Evolutionary conservation across 2,797 vertebrate genomes (phyloP).

Genomic region (Clarias platycephalus): DNA sequence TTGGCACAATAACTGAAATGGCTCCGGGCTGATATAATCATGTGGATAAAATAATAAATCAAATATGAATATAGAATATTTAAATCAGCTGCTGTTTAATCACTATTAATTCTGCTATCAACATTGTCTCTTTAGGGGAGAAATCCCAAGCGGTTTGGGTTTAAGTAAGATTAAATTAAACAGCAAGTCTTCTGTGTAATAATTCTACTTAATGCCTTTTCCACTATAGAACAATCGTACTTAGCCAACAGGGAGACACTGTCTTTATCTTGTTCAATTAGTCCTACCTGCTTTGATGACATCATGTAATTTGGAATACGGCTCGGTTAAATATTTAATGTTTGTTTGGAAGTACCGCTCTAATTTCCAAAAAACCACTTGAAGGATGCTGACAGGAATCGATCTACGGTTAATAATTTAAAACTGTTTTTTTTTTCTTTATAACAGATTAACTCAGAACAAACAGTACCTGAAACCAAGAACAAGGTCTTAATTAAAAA

Average conservation of each 20-base stretch:
- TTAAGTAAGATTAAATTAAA: constrained; percentile 22
- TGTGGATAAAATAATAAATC: background rate
- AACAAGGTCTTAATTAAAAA: background rate
- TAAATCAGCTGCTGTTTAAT: background rate
- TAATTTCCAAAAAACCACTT: constrained; percentile 42
- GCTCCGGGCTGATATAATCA: background rate
- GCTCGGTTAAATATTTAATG: constrained; percentile 51
- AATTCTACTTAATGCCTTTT: constrained; percentile 39
- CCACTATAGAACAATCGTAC: constrained; percentile 7
- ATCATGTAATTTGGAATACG: constrained; percentile 33
- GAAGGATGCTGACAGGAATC: constrained; percentile 40
- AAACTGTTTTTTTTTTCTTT: constrained; percentile 28
- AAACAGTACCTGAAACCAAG: background rate
- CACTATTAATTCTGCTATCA: background rate
- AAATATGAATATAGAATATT: background rate
- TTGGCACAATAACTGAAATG: background rate
- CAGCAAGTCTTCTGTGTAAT: constrained; percentile 13
- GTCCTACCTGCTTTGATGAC: constrained; percentile 14
- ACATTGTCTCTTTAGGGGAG: background rate
- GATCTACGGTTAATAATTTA: constrained; percentile 45
- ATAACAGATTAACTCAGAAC: background rate
- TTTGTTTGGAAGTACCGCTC: constrained; percentile 34
- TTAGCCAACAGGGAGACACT: constrained; percentile 2
- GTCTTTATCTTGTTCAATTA: constrained; percentile 34
- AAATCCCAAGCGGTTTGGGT: background rate